Conservation (phyloP, 2,113 vertebrate genomes). For the Piaya cayana region DNA sequence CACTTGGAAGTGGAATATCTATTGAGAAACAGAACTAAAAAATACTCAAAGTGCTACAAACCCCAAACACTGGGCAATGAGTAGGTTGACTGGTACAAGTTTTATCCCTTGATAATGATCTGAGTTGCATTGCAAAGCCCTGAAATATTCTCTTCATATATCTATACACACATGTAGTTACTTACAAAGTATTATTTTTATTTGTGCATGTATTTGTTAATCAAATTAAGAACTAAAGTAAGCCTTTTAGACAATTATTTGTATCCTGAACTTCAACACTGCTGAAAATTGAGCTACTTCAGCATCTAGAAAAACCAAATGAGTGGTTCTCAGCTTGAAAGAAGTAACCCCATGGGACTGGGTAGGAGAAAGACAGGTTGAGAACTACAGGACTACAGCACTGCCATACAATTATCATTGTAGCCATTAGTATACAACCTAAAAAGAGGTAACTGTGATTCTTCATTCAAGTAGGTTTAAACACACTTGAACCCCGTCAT, state of each 20-base stretch:
- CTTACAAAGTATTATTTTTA: neutral
- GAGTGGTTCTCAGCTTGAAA: neutral
- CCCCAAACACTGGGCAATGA: neutral
- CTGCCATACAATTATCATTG: neutral
- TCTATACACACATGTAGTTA: neutral
- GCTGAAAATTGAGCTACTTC: neutral
- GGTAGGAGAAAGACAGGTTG: neutral
- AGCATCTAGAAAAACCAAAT: neutral
- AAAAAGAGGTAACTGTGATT: neutral
- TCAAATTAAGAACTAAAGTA: neutral
- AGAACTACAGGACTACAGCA: neutral
- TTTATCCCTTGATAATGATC: neutral
- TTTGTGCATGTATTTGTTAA: neutral
- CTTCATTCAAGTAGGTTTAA: neutral
- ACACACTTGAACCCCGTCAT: neutral
- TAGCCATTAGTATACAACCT: neutral
- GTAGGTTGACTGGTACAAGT: neutral
- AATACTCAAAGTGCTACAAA: neutral
- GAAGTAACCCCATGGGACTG: neutral
- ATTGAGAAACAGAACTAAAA: constrained; percentile 23
- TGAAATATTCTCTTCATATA: neutral
- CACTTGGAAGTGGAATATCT: constrained; percentile 42
- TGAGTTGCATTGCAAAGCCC: neutral
- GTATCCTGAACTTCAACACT: neutral
- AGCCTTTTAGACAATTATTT: neutral